Evolutionary conservation across 2,113 vertebrate genomes (phyloP).

Genomic region (Psilopsiagon aurifrons): DNA sequence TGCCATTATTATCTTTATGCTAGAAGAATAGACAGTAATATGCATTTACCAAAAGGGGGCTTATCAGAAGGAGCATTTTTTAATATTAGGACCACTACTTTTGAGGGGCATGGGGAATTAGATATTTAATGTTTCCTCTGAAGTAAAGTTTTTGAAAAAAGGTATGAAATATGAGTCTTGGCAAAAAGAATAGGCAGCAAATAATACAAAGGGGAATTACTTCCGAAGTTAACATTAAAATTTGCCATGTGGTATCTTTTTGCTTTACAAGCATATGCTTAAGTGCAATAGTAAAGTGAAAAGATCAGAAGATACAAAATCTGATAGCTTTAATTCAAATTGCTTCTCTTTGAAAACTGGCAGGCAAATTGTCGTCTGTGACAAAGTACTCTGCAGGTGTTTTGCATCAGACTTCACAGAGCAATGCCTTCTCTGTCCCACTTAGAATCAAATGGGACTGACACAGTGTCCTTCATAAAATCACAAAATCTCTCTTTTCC

Average conservation of each 20-base stretch:
- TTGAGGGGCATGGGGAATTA: background rate
- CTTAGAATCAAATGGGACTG: background rate
- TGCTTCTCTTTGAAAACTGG: background rate
- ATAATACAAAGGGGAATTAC: background rate
- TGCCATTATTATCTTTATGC: background rate
- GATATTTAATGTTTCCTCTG: background rate
- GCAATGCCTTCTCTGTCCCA: background rate
- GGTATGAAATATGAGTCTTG: background rate
- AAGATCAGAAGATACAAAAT: slow-evolving; percentile 18
- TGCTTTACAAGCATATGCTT: slow-evolving; percentile 10
- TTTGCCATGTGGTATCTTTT: background rate
- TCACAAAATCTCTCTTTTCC: background rate
- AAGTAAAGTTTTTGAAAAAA: slow-evolving; percentile 9
- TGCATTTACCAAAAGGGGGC: background rate
- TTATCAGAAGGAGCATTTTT: background rate
- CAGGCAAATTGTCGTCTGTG: background rate
- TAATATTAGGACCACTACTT: background rate
- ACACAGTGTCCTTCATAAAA: background rate
- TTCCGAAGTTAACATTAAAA: background rate
- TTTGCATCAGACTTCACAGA: background rate
- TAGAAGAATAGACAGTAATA: background rate
- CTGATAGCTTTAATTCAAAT: background rate
- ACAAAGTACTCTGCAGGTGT: slow-evolving; percentile 22
- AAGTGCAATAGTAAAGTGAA: background rate
- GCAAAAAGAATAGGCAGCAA: background rate